These are phyloP conservation scores for Ceratina japonica DNA, from an alignment of 1,140 invertebrate species.

Conservation along the genomic window DNA sequence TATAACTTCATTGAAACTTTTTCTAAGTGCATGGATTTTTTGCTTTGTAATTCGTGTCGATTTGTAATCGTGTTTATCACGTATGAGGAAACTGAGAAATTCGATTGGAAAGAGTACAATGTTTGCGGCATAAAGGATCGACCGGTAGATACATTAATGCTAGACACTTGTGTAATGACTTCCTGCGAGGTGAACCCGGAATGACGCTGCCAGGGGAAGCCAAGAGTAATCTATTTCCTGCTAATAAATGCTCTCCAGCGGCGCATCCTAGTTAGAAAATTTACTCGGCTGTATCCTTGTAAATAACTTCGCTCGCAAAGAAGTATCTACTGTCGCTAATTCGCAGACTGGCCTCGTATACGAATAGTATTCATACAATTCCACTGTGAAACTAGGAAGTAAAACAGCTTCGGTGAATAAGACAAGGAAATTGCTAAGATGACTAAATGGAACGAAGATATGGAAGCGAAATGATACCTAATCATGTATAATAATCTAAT, in stretches of 20 bases:
- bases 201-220: conserved; percentile 14
- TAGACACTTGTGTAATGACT: conserved; percentile 15
- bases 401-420: too few relatives aligned
- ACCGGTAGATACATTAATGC: not conserved
- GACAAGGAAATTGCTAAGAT: too few relatives aligned
- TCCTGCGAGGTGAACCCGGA: conserved; percentile 14
- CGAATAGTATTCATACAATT: not conserved
- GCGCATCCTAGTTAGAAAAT: conserved; percentile 12
- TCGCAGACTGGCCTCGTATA: not conserved
- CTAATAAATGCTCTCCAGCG: conserved; percentile 25
- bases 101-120: not conserved
- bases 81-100: too few relatives aligned
- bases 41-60: too few relatives aligned
- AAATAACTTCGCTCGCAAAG: not conserved
- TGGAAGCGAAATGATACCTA: too few relatives aligned
- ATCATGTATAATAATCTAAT: too few relatives aligned
- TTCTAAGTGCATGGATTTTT: too few relatives aligned
- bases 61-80: too few relatives aligned
- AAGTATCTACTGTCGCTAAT: not conserved
- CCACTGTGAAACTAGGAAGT: too few relatives aligned
- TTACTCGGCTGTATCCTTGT: not conserved
- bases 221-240: conserved; percentile 23
- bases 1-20: too few relatives aligned
- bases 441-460: too few relatives aligned
- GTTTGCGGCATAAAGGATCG: not conserved